These are phyloP conservation scores for Antechinus flavipes DNA, from an alignment of 2,113 vertebrate genomes.

Conservation along the genomic window DNA sequence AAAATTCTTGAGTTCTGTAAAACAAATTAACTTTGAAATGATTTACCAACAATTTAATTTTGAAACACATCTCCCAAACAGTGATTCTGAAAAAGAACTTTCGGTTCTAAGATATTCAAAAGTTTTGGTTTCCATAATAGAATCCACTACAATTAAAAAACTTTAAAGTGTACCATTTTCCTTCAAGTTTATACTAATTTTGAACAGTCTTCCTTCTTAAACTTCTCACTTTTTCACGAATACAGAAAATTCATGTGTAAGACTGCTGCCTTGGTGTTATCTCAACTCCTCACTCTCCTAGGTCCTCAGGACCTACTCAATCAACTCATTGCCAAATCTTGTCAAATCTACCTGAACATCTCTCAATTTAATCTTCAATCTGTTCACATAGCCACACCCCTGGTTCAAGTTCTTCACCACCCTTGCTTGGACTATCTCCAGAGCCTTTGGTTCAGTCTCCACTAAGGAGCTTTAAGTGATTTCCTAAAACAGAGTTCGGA, in stretches of 20 bases:
- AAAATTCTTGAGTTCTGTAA: no score
- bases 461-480: no score
- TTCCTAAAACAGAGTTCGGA: no score
- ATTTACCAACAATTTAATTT: no score
- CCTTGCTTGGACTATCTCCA: not conserved
- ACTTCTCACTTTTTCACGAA: not conserved
- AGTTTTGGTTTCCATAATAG: not conserved
- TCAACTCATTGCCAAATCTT: not conserved
- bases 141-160: not conserved
- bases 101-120: not conserved
- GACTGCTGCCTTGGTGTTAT: not conserved
- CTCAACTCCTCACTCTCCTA: no score
- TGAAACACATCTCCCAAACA: not conserved
- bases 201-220: not conserved
- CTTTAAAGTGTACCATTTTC: not conserved
- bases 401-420: not conserved
- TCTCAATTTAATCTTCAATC: not conserved
- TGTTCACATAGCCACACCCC: not conserved
- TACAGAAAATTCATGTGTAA: not conserved
- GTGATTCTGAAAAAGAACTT: not conserved
- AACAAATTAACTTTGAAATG: no score
- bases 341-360: no score
- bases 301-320: not conserved
- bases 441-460: not conserved
- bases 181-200: not conserved